Percentiles rank a stretch among this genome's conserved stretches.
Conservation (phyloP, 2,797 vertebrate species). For the Microctenopoma steveboyesi region DNA sequence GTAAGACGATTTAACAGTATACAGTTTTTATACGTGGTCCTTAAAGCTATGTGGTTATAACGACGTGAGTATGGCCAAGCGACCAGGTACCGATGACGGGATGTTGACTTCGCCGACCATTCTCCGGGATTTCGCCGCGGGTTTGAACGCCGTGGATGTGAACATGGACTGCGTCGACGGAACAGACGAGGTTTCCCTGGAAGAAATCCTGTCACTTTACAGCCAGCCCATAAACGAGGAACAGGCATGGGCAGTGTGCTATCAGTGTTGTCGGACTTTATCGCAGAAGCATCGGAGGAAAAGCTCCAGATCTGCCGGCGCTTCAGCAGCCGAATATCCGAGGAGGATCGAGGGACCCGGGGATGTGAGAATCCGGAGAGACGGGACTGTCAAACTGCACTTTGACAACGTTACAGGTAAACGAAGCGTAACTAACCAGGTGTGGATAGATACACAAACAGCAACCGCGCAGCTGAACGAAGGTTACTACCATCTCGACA, state of each 20-base stretch:
- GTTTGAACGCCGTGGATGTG: conserved; percentile 64
- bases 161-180: conserved; percentile 75
- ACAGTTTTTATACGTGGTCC: neutral
- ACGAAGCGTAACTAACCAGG: neutral
- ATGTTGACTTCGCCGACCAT: conserved; percentile 71
- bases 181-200: conserved; percentile 86
- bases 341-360: conserved; percentile 81
- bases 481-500: neutral
- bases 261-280: conserved; percentile 90
- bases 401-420: conserved; percentile 77
- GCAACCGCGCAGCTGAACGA: conserved; percentile 8
- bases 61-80: conserved; percentile 78
- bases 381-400: conserved; percentile 85
- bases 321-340: conserved; percentile 43
- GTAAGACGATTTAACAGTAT: neutral
- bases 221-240: conserved; percentile 98
- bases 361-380: conserved; percentile 87
- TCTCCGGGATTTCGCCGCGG: conserved; percentile 61
- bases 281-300: conserved; percentile 71
- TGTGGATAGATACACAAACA: neutral
- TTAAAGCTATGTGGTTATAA: conserved; percentile 1
- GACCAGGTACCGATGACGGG: conserved; percentile 75
- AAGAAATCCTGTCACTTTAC: conserved; percentile 91
- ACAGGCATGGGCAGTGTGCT: conserved; percentile 98
- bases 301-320: conserved; percentile 65